These are phyloP conservation scores for Drosophila mimetica DNA, from an alignment of 2,888 invertebrate genomes.

Conservation along the genomic window DNA sequence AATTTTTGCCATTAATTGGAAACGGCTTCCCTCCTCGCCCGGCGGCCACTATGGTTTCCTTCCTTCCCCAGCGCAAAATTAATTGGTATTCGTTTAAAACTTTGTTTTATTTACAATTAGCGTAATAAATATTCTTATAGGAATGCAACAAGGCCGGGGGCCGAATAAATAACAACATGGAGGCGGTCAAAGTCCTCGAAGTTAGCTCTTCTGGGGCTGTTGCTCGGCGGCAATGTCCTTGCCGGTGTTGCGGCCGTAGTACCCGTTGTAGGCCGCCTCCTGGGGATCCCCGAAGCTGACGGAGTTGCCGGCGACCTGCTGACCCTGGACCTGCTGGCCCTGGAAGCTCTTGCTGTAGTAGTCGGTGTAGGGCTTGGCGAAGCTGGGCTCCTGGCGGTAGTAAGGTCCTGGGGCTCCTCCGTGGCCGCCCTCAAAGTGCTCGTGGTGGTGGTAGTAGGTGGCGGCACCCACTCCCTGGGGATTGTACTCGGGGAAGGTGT, in stretches of 20 bases:
- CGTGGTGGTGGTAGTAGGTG: constrained; percentile 85
- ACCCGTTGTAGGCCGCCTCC: constrained; percentile 90
- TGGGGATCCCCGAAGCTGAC: constrained; percentile 88
- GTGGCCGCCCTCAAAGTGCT: constrained; percentile 79
- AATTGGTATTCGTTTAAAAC: constrained; percentile 48
- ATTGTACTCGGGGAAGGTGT: constrained; percentile 87
- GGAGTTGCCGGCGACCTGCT: constrained; percentile 78
- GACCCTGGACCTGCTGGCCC: constrained; percentile 50
- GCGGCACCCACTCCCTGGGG: constrained; percentile 90
- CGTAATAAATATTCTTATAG: constrained; percentile 73
- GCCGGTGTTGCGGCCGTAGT: constrained; percentile 87
- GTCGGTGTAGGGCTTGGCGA: constrained; percentile 83
- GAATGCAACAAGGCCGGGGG: constrained; percentile 58
- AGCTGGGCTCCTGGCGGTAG: constrained; percentile 81
- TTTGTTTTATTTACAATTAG: constrained; percentile 68
- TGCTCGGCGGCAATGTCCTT: constrained; percentile 81
- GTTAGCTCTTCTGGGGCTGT: constrained; percentile 58
- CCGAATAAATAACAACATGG: constrained; percentile 63
- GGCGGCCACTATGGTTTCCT: constrained; percentile 2
- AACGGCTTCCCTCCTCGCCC: neutral
- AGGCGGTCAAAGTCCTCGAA: neutral
- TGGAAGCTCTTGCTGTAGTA: constrained; percentile 85
- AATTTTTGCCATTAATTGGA: constrained; percentile 63
- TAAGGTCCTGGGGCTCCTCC: constrained; percentile 61
- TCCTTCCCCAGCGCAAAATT: neutral